Percentiles rank a stretch among this genome's conserved stretches.
phyloP scores from a whole-genome alignment of 2,888 invertebrate genomes.

The Drosophila nigritarsus region DNA sequence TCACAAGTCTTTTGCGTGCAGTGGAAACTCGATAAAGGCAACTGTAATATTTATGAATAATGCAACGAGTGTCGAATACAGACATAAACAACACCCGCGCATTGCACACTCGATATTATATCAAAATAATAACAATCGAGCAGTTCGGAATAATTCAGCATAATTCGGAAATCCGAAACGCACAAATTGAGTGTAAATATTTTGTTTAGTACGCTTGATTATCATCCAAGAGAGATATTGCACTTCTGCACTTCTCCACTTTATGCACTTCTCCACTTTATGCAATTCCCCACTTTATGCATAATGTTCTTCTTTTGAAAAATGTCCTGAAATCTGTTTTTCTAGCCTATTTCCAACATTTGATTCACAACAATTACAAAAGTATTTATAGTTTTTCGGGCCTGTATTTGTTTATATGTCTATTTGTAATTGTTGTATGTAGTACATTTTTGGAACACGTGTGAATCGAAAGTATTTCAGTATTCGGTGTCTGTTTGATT shows the following conservation, averaged over 20 bases:
- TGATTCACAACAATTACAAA: neutral
- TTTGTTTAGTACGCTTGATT: neutral
- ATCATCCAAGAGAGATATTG: neutral
- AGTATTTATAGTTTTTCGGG: neutral
- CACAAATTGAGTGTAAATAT: neutral
- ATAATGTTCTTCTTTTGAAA: neutral
- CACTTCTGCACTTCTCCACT: neutral
- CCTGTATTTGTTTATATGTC: neutral
- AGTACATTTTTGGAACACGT: slow-evolving; percentile 19
- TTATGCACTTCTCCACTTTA: no score
- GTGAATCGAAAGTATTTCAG: slow-evolving; percentile 30
- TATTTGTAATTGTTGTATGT: slow-evolving; percentile 2
- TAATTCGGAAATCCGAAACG: neutral
- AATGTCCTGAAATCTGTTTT: neutral
- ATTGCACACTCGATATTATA: neutral
- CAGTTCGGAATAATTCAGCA: neutral
- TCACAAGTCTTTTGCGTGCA: slow-evolving; percentile 4
- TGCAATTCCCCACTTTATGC: neutral
- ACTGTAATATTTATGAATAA: neutral
- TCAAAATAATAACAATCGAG: neutral
- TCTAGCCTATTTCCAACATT: neutral
- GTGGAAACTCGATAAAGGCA: neutral
- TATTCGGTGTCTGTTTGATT: slow-evolving; percentile 42
- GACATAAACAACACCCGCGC: slow-evolving; percentile 3
- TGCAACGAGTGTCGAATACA: slow-evolving; percentile 2